Evolutionary conservation across 2,888 invertebrate species (phyloP).

Genomic region (Steinernema hermaphroditum): DNA sequence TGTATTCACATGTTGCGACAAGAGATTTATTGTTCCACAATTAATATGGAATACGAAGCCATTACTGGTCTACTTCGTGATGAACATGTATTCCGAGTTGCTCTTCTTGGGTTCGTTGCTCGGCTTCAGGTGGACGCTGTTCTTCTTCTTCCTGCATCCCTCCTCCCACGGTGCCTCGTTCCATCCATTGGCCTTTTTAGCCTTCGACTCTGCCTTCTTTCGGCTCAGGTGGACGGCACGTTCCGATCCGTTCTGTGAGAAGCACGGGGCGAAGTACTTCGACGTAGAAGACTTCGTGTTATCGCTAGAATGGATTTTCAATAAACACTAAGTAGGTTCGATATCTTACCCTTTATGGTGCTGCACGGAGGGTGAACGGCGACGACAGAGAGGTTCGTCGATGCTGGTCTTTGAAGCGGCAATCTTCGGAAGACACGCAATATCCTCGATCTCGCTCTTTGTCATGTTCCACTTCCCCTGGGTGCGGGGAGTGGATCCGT

Average conservation of each 20-base stretch:
- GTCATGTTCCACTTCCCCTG: background rate
- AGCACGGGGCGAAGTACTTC: background rate
- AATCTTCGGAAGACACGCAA: background rate
- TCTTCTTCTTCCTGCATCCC: background rate
- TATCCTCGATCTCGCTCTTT: background rate
- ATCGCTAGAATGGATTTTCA: background rate
- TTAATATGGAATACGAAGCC: too few relatives aligned
- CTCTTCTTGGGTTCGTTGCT: background rate
- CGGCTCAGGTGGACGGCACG: background rate
- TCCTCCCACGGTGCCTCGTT: background rate
- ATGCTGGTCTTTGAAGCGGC: background rate
- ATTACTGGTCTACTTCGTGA: too few relatives aligned
- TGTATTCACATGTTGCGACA: too few relatives aligned
- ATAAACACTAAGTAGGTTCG: too few relatives aligned
- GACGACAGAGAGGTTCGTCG: too few relatives aligned
- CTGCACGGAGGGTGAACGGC: too few relatives aligned
- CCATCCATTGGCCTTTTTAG: background rate
- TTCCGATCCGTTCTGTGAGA: background rate
- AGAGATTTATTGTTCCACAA: too few relatives aligned
- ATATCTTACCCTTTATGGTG: too few relatives aligned
- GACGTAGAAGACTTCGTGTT: background rate
- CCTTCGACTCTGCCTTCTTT: background rate
- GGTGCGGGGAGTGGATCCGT: background rate
- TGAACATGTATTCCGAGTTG: background rate
- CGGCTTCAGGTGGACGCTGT: constrained; percentile 3